Base-by-base conservation (phyloP, 2,888 invertebrate genomes). In the Bombyx huttoni region DNA sequence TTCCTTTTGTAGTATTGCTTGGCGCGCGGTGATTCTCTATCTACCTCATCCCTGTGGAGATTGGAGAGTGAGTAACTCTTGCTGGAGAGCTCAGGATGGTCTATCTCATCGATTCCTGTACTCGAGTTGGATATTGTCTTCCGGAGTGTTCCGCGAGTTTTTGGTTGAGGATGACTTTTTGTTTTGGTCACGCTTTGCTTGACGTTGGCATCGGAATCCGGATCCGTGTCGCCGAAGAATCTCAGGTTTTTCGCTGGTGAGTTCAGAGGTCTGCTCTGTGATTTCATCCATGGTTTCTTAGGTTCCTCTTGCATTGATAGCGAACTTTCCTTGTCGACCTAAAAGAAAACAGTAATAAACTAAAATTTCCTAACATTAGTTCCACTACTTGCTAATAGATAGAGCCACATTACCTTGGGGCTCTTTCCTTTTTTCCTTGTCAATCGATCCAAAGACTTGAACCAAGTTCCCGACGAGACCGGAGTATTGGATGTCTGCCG, bases 151-250 rank as follows among this genome's bases (percentile, higher is more conserved):
- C 75, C 73, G 54, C 82, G 83, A 34, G 58, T 67, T 57, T 63
- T 76, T 2, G 58, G 49, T 13, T 69, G 71, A 0, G 74, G 73
- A 53, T 78, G 75, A 40, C 72, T 76, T 54, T 80, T 81, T 10
- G 76, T 62, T 56, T 84, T 83, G 12, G 67, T 69, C 13, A 74
- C 62, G 0, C 70, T 64, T 48, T 68, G 76, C 64, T 89, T 69
- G 64, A 80, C 58, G 57, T 91, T 91, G 34, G 89, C 89, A 70
- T 92, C 92, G 10, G 94, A 94, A 65, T 95, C 95, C 55, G 90
- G 89, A 70, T 95, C 95, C 9, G 95, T 95, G 78, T 95, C 95
- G 14, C 95, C 95, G 78, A 95, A 95, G 89, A 95, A 95, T 50
- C 95, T 91, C 10, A 95, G 90, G 80, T 91, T 94, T 75, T 94